Conservation (phyloP, 2,113 vertebrate genomes). For the Pelusios castaneus region DNA sequence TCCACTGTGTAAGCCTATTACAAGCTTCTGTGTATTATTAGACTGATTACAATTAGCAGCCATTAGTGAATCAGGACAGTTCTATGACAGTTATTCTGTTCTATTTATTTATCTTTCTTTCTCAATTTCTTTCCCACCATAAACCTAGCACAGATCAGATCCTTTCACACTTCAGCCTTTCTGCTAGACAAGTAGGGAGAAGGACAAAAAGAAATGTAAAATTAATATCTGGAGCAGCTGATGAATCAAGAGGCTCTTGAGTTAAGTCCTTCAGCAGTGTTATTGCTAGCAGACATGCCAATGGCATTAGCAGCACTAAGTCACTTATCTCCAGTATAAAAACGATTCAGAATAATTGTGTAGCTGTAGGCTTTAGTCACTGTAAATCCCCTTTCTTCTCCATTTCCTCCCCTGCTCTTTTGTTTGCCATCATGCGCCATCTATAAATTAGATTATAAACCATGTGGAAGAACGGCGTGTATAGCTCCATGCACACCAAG, state of each 20-base stretch:
- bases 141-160: conserved; percentile 25
- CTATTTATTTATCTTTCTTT: neutral
- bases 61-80: conserved; percentile 20
- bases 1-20: conserved; percentile 57
- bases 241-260: conserved; percentile 41
- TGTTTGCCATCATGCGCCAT: neutral
- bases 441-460: conserved; percentile 36
- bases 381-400: conserved; percentile 44
- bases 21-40: conserved; percentile 17
- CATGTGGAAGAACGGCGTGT: neutral
- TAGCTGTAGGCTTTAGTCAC: conserved; percentile 38
- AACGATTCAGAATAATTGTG: conserved; percentile 52
- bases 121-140: neutral
- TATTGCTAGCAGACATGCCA: conserved; percentile 12
- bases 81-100: neutral
- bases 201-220: neutral
- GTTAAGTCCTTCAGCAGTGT: conserved; percentile 31
- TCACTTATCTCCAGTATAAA: conserved; percentile 54
- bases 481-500: neutral
- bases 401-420: conserved; percentile 10
- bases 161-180: conserved; percentile 25
- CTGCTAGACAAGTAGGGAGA: neutral
- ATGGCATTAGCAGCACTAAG: conserved; percentile 54
- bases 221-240: conserved; percentile 31
- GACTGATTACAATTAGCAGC: conserved; percentile 57